Evolutionary conservation across 2,888 invertebrate genomes (phyloP), one percentile per base, ranked within the genome.

Genomic region (Sabatieria punctata): DNA sequence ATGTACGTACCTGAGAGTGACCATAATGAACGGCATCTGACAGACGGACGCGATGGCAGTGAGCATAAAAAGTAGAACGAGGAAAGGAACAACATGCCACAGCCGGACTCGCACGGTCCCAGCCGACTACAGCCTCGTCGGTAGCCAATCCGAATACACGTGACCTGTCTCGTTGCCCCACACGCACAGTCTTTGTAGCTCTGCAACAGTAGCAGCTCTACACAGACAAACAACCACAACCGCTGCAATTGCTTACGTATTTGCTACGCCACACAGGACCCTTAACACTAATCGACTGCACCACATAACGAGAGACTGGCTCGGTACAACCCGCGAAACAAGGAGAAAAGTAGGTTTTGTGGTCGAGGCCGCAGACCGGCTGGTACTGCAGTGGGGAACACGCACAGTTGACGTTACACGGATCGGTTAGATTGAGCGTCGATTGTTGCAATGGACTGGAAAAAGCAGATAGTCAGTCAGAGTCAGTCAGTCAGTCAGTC

Each of bases 1-100:
- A 15, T 30, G 8, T 23, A 42, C 63, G 58, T 62, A 82, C 82
- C 88, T 79, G 60, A 89, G 73, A 19, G 88, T 86, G 61, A 88
- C 85, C 88, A 88, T 89, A 26, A 89, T 76, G 50, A 89, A 73
- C 13, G 89, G 89, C 88, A 89, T 89, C 71, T 89, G 88, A 13
- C 86, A 86, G 54, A 85, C 78, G n/a, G 86, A 85, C 48, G 88
- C 88, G 51, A 86, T 79, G 67, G 86, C 85, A 23, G 88, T 86
- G 84, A 89, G 86, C 68, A 86, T 82, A 74, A 89, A 88, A 33
- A 89, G 75, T 59, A 89, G 74, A 66, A 88, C 82, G 57, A 89
- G 78, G 74, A 89, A 89, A 88, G 86, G 71, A 84, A 81, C 61
- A 89, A 83, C 55, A 85, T 86, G 66, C 81, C 79, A 71, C 88